Percentiles rank a stretch among this genome's conserved stretches.
Conservation (phyloP, 53 echinoderm and acorn worm species). For the Pentamera pediparva region DNA sequence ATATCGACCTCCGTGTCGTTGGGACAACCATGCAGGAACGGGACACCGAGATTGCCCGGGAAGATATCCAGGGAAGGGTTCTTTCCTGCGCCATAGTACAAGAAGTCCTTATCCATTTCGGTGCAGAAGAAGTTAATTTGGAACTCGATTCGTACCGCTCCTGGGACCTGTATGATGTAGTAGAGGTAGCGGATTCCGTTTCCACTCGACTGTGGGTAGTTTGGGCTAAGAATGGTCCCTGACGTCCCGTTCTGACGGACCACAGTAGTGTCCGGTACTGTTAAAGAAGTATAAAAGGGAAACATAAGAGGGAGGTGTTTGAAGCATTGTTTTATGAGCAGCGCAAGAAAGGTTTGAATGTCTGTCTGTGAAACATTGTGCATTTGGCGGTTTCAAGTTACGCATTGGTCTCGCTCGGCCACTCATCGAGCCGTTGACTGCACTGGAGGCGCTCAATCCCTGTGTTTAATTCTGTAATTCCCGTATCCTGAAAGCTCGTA, state of each 20-base stretch:
- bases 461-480: neutral
- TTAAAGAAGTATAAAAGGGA: neutral
- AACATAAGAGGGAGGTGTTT: neutral
- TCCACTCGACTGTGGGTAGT: neutral
- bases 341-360: neutral
- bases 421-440: neutral
- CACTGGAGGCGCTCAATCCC: neutral
- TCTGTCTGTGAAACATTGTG: neutral
- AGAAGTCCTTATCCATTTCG: neutral
- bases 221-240: slow-evolving; percentile 12
- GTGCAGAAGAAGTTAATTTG: slow-evolving; percentile 4
- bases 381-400: neutral
- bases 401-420: neutral
- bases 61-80: neutral
- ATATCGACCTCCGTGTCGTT: neutral
- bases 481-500: too few species aligned
- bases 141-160: neutral
- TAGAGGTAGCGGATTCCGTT: neutral
- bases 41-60: neutral
- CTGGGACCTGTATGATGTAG: slow-evolving; percentile 16
- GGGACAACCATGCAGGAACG: neutral
- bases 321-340: neutral
- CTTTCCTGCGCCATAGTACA: neutral
- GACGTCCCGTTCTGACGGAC: neutral
- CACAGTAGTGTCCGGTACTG: neutral